Percentiles rank a stretch among this genome's conserved stretches.
Evolutionary conservation across 2,113 vertebrate species (phyloP).

Genomic region (Micronycteris hirsuta): DNA sequence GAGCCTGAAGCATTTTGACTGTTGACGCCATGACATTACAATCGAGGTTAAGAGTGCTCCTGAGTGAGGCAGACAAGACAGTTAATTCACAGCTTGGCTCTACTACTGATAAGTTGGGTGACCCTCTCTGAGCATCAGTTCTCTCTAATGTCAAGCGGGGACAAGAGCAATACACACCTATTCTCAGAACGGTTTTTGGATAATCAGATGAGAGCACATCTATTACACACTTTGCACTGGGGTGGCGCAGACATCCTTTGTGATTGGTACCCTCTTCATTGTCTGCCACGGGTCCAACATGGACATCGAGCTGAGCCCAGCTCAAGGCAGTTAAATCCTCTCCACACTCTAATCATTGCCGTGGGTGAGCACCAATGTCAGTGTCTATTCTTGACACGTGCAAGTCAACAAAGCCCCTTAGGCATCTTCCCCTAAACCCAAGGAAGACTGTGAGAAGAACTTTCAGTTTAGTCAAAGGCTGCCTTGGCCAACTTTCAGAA

Average conservation of each 20-base stretch:
- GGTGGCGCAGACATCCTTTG: background rate
- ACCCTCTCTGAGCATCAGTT: background rate
- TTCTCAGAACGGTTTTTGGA: background rate
- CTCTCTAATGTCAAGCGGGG: background rate
- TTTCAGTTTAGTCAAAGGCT: background rate
- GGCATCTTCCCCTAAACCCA: background rate
- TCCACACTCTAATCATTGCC: background rate
- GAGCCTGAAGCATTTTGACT: background rate
- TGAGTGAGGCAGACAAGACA: background rate
- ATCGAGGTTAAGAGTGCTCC: background rate
- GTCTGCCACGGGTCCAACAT: background rate
- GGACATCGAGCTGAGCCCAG: background rate
- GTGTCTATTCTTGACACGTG: background rate
- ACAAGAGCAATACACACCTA: background rate
- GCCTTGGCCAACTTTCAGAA: background rate
- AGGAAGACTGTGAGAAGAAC: background rate
- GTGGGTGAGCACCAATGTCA: background rate
- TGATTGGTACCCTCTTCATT: background rate
- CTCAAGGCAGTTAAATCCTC: background rate
- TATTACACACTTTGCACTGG: background rate
- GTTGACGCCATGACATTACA: background rate
- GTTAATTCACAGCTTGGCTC: background rate
- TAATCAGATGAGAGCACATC: background rate
- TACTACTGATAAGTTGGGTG: background rate
- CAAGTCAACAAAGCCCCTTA: background rate